Conservation (phyloP, 1,140 invertebrate genomes). For the Globodera rostochiensis region DNA sequence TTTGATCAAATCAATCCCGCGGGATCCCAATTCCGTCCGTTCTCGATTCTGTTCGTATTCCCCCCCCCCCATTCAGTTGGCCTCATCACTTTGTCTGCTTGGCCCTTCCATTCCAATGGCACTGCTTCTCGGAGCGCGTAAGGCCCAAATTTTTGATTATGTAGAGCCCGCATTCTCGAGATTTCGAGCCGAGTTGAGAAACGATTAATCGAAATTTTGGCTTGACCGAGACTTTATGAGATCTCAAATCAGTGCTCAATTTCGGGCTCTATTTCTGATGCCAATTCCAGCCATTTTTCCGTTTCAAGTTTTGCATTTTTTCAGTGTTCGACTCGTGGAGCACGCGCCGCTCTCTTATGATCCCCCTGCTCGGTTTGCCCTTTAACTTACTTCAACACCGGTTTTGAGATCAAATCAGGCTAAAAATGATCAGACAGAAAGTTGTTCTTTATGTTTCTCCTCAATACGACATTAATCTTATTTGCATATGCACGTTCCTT, state of each 20-base stretch:
- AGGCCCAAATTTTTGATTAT: constrained; percentile 13
- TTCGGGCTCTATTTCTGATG: too few species aligned
- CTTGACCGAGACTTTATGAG: too few species aligned
- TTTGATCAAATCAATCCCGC: background rate
- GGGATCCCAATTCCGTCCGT: background rate
- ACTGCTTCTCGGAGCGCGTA: constrained; percentile 54
- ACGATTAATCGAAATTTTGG: too few species aligned
- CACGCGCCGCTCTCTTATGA: constrained; percentile 48
- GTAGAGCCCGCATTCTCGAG: too few species aligned
- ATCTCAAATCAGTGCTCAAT: too few species aligned
- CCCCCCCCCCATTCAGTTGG: background rate
- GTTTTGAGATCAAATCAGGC: too few species aligned
- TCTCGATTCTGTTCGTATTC: background rate
- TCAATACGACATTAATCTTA: too few species aligned
- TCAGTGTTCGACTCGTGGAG: constrained; percentile 56
- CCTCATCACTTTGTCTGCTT: constrained; percentile 52
- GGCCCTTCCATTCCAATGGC: constrained; percentile 53
- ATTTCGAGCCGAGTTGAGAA: too few species aligned
- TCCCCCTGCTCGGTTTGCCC: constrained; percentile 54
- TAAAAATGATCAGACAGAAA: too few species aligned
- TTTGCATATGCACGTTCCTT: too few species aligned
- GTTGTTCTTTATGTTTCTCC: too few species aligned
- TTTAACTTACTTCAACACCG: background rate
- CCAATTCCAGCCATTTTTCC: constrained; percentile 21
- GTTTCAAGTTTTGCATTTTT: constrained; percentile 40